Evolutionary conservation across 1,140 invertebrate species (phyloP).

Genomic region (Leptinotarsa undecemlineata): DNA sequence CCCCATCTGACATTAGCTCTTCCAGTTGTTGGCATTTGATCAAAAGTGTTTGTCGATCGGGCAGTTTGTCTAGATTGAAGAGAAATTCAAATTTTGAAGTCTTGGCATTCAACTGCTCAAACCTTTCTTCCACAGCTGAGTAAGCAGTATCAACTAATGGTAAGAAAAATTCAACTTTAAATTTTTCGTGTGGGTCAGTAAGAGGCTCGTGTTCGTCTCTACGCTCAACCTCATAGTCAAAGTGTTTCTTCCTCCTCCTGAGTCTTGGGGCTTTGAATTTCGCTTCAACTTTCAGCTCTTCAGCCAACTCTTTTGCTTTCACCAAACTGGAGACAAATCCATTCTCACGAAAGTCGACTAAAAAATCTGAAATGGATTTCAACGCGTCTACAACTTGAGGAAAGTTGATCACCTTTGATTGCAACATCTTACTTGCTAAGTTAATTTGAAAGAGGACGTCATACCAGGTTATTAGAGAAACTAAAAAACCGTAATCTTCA

Average conservation of each 20-base stretch:
- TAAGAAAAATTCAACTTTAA: neutral
- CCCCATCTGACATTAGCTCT: too few relatives aligned
- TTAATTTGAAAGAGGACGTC: slow-evolving; percentile 29
- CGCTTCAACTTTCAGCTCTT: neutral
- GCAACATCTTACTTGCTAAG: slow-evolving; percentile 33
- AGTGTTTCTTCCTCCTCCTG: slow-evolving; percentile 4
- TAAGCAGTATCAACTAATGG: neutral
- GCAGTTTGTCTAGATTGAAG: neutral
- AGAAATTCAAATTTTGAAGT: slow-evolving; percentile 1
- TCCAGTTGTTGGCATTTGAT: too few relatives aligned
- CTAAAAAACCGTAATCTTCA: slow-evolving; percentile 30
- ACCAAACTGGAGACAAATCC: neutral
- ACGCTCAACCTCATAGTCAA: slow-evolving; percentile 1
- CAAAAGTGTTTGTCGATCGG: too few relatives aligned
- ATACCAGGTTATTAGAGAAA: slow-evolving; percentile 29
- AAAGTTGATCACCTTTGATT: slow-evolving; percentile 12
- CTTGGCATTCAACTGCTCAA: neutral
- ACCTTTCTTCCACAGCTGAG: neutral
- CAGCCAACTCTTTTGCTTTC: slow-evolving; percentile 4
- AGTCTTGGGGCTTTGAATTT: neutral
- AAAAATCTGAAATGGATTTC: neutral
- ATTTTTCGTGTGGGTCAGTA: neutral
- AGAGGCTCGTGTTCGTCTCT: neutral
- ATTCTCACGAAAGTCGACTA: neutral
- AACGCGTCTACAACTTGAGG: neutral